These are phyloP conservation scores for Nestor notabilis DNA, from an alignment of 2,113 vertebrate species.

Conservation along the genomic window DNA sequence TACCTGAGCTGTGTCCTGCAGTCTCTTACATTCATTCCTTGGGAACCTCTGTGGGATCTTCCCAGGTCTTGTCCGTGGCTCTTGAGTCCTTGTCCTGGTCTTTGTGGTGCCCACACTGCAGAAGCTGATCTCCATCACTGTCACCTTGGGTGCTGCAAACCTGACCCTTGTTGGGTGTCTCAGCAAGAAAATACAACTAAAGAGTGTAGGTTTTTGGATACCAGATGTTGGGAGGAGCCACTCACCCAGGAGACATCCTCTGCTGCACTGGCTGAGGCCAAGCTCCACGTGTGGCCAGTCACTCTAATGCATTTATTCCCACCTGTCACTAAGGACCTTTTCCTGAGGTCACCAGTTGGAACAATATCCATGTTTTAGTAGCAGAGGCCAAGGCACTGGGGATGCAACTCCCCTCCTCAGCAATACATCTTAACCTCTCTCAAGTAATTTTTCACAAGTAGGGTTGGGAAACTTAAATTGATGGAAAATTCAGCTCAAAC, in stretches of 20 bases:
- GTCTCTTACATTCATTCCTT: not conserved
- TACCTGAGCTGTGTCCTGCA: not conserved
- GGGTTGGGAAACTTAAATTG: not conserved
- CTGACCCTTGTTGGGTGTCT: not conserved
- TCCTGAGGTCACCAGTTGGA: not conserved
- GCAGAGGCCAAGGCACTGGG: not conserved
- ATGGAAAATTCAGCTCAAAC: not conserved
- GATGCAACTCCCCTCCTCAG: not conserved
- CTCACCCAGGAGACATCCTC: not conserved
- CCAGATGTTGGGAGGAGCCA: not conserved
- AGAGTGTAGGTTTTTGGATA: not conserved
- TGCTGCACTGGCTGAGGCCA: not conserved
- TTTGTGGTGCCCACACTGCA: not conserved
- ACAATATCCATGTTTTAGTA: not conserved
- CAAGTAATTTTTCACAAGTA: not conserved
- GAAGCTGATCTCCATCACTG: not conserved
- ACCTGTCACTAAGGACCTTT: not conserved
- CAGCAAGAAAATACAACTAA: not conserved
- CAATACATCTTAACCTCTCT: not conserved
- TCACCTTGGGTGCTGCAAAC: not conserved
- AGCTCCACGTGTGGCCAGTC: rapidly evolving
- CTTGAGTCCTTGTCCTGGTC: not conserved
- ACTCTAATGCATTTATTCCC: not conserved
- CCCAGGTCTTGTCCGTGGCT: not conserved
- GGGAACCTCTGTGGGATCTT: not conserved